Conservation (phyloP, 2,888 invertebrate genomes). For the Epistrophella euchroma region DNA sequence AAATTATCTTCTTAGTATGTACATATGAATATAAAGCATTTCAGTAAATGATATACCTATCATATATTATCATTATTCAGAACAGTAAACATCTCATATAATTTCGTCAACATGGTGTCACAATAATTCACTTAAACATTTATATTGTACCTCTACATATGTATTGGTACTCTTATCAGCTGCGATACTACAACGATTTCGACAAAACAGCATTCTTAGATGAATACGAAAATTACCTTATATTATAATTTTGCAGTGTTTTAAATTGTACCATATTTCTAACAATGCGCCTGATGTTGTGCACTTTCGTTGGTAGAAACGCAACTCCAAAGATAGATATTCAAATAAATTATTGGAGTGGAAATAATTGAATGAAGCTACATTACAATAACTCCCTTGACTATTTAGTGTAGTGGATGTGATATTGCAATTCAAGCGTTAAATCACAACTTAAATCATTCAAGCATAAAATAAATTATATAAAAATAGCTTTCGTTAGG, state of each 20-base stretch:
- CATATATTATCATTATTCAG: neutral
- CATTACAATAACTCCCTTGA: neutral
- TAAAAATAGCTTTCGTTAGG: neutral
- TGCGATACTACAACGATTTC: neutral
- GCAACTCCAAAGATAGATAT: neutral
- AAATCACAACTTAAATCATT: constrained; percentile 8
- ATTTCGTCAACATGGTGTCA: neutral
- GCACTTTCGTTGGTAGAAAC: neutral
- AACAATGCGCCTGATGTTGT: neutral
- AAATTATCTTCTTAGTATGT: neutral
- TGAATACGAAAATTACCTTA: neutral
- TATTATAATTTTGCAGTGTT: neutral
- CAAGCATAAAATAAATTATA: neutral
- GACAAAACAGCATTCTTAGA: neutral
- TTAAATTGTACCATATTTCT: neutral
- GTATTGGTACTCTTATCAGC: neutral
- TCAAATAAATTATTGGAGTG: neutral
- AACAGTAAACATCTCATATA: neutral
- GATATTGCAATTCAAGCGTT: constrained; percentile 11
- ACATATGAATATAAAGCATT: neutral
- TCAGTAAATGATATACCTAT: neutral
- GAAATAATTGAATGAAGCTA: constrained; percentile 4
- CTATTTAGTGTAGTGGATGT: neutral
- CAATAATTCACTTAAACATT: neutral
- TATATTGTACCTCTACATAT: too few species aligned